These are phyloP conservation scores for Chiloscyllium plagiosum DNA, from an alignment of 2,113 vertebrate genomes.

Conservation along the genomic window DNA sequence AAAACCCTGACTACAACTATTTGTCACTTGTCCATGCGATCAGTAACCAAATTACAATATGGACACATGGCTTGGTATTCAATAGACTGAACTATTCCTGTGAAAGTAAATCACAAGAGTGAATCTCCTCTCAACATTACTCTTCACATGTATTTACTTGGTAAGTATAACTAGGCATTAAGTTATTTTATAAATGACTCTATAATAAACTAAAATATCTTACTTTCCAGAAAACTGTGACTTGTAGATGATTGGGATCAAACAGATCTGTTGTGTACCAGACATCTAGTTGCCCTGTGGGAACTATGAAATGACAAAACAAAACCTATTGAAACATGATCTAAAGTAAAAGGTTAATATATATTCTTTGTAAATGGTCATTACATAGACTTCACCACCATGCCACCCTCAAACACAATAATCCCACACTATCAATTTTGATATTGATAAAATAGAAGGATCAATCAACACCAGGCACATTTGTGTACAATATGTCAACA, in stretches of 20 bases:
- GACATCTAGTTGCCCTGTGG: slow-evolving; percentile 46
- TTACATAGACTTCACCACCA: too few relatives aligned
- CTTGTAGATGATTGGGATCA: slow-evolving; percentile 40
- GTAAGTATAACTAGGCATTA: background rate
- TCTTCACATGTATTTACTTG: background rate
- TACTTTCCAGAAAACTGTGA: slow-evolving; percentile 67
- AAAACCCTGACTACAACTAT: background rate
- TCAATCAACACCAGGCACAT: background rate
- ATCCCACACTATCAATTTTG: background rate
- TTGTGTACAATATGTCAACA: background rate
- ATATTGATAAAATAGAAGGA: background rate
- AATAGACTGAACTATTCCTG: background rate
- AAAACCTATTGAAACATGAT: background rate
- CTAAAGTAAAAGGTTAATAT: background rate
- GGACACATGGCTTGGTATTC: background rate
- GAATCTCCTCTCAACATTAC: too few relatives aligned
- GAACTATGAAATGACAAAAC: slow-evolving; percentile 45
- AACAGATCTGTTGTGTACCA: slow-evolving; percentile 52
- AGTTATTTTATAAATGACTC: background rate
- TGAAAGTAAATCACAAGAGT: background rate
- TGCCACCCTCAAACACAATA: background rate
- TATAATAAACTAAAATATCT: slow-evolving; percentile 31
- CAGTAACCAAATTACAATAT: background rate
- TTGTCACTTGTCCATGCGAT: background rate
- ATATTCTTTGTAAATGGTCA: background rate